Conservation (phyloP, 35 echinoderm and acorn worm genomes). For the Apostichopus parvimensis region DNA sequence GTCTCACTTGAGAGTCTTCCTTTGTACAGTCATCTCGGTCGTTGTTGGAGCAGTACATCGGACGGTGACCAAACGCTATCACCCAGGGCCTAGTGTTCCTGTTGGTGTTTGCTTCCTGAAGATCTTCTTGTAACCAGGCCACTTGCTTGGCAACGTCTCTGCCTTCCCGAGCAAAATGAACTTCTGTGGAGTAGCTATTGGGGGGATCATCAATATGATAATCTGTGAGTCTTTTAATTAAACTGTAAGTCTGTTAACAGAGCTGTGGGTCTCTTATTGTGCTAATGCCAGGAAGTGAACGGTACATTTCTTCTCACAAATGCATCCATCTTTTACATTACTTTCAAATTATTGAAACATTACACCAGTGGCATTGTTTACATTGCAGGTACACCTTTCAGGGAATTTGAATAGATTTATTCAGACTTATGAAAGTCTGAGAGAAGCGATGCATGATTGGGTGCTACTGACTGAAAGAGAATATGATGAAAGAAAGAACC, state of each 20-base stretch:
- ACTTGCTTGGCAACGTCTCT: conserved; percentile 46
- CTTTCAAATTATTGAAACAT: no score
- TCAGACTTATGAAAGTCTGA: no score
- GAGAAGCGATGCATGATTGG: no score
- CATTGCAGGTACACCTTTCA: no score
- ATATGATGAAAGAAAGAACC: no score
- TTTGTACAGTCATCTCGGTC: conserved; percentile 76
- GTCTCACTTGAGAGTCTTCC: conserved; percentile 44
- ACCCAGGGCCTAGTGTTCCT: conserved; percentile 72
- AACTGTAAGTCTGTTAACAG: no score
- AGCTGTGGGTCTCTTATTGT: no score
- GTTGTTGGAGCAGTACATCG: conserved; percentile 86
- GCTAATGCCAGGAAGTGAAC: no score
- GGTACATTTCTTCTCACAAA: background rate
- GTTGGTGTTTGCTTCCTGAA: conserved; percentile 68
- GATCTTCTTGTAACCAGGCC: conserved; percentile 64
- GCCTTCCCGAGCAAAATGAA: conserved; percentile 63
- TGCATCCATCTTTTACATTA: background rate
- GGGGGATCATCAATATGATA: background rate
- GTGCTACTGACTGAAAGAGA: no score
- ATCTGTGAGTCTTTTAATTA: background rate
- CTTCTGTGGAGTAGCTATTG: conserved; percentile 84
- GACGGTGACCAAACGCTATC: conserved; percentile 85
- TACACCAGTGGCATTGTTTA: no score
- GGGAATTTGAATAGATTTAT: no score